phyloP scores from a whole-genome alignment of 2,888 invertebrate species.

The Sminthurides aquaticus region DNA sequence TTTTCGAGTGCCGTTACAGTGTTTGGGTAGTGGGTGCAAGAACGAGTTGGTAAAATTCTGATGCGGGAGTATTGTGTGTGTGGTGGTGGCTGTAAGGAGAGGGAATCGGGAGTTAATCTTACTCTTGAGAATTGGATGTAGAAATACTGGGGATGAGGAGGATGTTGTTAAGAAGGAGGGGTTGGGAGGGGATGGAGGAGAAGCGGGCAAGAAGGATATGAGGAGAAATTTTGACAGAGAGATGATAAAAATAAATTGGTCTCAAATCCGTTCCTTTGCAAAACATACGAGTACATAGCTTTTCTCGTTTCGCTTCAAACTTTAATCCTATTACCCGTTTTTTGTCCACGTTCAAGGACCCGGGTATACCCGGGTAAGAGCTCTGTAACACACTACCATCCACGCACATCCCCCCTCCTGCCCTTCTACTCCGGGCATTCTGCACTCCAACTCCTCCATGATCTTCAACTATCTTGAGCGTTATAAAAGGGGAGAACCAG shows the following conservation, averaged over 20 bases:
- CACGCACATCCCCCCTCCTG: too few species aligned
- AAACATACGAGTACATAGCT: background rate
- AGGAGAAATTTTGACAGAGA: conserved; percentile 19
- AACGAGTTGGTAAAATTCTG: too few species aligned
- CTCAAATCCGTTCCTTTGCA: background rate
- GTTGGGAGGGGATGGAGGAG: background rate
- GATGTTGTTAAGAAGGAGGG: too few species aligned
- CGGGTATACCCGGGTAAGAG: too few species aligned
- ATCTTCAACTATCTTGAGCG: background rate
- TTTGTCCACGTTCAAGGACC: background rate
- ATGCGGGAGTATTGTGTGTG: too few species aligned
- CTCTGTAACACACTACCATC: too few species aligned
- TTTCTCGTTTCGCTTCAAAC: background rate
- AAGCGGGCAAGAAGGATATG: background rate
- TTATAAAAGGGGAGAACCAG: background rate
- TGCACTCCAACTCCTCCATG: background rate
- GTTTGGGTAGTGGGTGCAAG: too few species aligned
- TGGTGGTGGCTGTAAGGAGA: background rate
- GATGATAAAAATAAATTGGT: conserved; percentile 24
- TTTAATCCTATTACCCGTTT: background rate
- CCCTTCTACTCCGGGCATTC: too few species aligned
- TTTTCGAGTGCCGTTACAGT: too few species aligned
- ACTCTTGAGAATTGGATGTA: conserved; percentile 4
- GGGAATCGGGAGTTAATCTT: conserved; percentile 9
- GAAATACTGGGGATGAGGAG: background rate